phyloP scores from a whole-genome alignment of 2,797 vertebrate species.

The Cetoscarus ocellatus region DNA sequence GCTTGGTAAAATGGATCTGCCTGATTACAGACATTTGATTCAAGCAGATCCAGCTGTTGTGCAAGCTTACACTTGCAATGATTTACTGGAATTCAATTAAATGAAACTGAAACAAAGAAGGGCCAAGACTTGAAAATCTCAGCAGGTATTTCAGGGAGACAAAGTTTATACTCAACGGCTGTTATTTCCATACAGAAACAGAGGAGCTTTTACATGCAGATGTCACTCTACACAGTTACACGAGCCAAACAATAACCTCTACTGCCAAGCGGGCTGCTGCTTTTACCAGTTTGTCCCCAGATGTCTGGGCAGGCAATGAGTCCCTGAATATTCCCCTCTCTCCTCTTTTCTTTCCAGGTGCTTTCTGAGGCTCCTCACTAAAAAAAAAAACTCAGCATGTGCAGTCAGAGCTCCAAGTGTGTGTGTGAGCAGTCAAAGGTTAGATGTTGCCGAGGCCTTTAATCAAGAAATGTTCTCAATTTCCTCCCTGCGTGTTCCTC shows the following conservation, averaged over 20 bases:
- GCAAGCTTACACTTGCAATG: too few species aligned
- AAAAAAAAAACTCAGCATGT: conserved; percentile 52
- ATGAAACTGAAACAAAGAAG: neutral
- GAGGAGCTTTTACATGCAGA: conserved; percentile 33
- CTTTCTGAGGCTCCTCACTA: conserved; percentile 41
- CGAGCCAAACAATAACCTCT: conserved; percentile 53
- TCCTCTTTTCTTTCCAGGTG: conserved; percentile 58
- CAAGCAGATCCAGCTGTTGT: too few species aligned
- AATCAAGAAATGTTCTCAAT: conserved; percentile 86
- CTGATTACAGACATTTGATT: too few species aligned
- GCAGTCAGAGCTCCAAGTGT: conserved; percentile 49
- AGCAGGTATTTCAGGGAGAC: neutral
- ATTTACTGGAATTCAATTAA: too few species aligned
- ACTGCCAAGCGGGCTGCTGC: conserved; percentile 56
- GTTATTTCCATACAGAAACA: conserved; percentile 55
- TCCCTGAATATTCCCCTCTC: conserved; percentile 46
- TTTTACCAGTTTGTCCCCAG: conserved; percentile 66
- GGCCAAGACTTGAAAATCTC: neutral
- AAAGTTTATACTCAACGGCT: conserved; percentile 23
- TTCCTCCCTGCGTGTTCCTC: conserved; percentile 78
- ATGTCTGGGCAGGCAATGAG: conserved; percentile 50
- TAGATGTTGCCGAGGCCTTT: conserved; percentile 84
- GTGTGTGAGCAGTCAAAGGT: conserved; percentile 79
- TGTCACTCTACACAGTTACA: conserved; percentile 35
- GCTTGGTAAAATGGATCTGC: too few species aligned